phyloP scores from a whole-genome alignment of 2,113 vertebrate species.

The Odocoileus virginianus region DNA sequence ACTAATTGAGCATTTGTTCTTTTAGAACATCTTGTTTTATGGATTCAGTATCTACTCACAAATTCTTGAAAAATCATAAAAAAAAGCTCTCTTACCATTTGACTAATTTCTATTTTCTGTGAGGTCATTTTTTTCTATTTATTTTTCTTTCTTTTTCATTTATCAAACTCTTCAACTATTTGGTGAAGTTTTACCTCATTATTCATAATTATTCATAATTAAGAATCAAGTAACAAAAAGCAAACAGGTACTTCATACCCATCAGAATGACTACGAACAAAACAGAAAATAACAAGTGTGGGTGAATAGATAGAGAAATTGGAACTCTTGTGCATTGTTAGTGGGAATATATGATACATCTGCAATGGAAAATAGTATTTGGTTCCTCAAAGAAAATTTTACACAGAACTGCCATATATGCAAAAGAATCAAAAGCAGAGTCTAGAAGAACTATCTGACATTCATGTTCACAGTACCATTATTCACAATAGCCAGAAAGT shows the following conservation, averaged over 20 bases:
- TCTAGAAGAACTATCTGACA: background rate
- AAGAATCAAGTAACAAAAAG: background rate
- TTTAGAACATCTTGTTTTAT: background rate
- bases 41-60: background rate
- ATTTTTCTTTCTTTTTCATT: background rate
- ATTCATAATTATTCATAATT: background rate
- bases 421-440: background rate
- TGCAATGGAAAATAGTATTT: background rate
- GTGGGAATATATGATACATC: background rate
- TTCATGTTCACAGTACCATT: background rate
- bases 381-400: background rate
- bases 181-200: background rate
- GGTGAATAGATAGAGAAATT: background rate
- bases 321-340: background rate
- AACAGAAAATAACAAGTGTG: background rate
- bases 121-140: background rate
- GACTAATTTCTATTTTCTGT: conserved; percentile 8
- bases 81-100: background rate
- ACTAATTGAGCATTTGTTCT: background rate
- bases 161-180: background rate
- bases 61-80: background rate
- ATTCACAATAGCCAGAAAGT: background rate
- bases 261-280: background rate
- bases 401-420: background rate
- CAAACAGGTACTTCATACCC: background rate